A percentile compares a stretch with the other conserved stretches of the same genome.
Evolutionary conservation across 2,888 invertebrate species (phyloP).

Genomic region (Ischnus inquisitorius): DNA sequence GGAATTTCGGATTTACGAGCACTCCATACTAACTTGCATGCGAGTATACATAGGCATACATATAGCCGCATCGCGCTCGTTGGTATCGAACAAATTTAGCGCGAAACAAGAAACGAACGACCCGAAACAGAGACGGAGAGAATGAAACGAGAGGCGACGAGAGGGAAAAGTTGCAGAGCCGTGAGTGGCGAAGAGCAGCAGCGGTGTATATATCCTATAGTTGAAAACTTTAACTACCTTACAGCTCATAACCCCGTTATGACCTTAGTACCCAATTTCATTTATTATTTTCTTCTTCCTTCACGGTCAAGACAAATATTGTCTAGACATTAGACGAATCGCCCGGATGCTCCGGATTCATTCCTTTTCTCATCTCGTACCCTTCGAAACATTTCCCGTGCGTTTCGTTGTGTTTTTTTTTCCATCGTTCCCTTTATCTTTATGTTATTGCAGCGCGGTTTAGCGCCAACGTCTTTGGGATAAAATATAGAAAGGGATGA

Average conservation of each 20-base stretch:
- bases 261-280: slow-evolving; percentile 78
- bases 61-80: slow-evolving; percentile 34
- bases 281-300: slow-evolving; percentile 81
- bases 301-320: slow-evolving; percentile 80
- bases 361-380: slow-evolving; percentile 44
- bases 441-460: slow-evolving; percentile 66
- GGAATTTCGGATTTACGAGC: slow-evolving; percentile 68
- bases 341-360: slow-evolving; percentile 25
- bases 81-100: slow-evolving; percentile 77
- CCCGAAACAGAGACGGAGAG: slow-evolving; percentile 29
- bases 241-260: slow-evolving; percentile 84
- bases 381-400: slow-evolving; percentile 8
- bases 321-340: slow-evolving; percentile 78
- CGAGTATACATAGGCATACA: slow-evolving; percentile 14
- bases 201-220: slow-evolving; percentile 72
- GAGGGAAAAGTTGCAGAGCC: slow-evolving; percentile 42
- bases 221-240: slow-evolving; percentile 83
- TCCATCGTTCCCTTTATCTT: slow-evolving; percentile 61
- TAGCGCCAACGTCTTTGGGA: slow-evolving; percentile 53
- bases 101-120: slow-evolving; percentile 80
- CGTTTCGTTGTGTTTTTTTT: slow-evolving; percentile 14
- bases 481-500: slow-evolving; percentile 62
- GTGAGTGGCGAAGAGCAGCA: slow-evolving; percentile 34
- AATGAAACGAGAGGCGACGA: slow-evolving; percentile 58
- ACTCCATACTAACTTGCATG: slow-evolving; percentile 39